Conservation (phyloP, 1,140 invertebrate genomes). For the Arion vulgaris region DNA sequence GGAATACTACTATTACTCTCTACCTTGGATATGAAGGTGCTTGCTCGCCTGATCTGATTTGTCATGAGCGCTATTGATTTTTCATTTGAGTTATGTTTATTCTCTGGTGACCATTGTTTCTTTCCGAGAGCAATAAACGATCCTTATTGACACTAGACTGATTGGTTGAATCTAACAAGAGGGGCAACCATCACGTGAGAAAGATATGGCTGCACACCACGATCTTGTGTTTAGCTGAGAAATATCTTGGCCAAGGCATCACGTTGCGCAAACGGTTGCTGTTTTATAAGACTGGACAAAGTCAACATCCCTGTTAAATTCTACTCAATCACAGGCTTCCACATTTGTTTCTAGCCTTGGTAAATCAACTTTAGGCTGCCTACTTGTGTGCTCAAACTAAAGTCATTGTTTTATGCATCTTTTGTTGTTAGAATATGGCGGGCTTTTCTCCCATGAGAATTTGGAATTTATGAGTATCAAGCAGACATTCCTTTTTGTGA, state of each 20-base stretch:
- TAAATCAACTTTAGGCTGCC: neutral
- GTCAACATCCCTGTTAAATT: constrained; percentile 1
- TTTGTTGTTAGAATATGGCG: neutral
- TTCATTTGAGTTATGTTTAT: neutral
- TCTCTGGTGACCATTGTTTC: neutral
- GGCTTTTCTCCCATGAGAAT: no score
- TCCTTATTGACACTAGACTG: neutral
- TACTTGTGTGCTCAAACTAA: neutral
- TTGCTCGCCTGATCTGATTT: neutral
- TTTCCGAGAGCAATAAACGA: neutral
- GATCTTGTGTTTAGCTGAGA: neutral
- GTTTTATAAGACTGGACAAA: neutral
- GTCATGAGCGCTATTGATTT: neutral
- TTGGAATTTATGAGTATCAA: no score
- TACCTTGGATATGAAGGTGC: no score
- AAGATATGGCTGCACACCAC: neutral
- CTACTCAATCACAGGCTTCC: neutral
- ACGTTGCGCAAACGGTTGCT: neutral
- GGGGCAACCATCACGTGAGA: neutral
- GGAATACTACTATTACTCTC: no score
- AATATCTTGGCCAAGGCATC: neutral
- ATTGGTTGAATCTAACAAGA: neutral
- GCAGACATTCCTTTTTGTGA: no score
- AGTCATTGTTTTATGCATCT: neutral
- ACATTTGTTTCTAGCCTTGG: neutral